These are phyloP conservation scores for Bombus vancouverensis DNA, from an alignment of 1,140 invertebrate species.

Conservation along the genomic window DNA sequence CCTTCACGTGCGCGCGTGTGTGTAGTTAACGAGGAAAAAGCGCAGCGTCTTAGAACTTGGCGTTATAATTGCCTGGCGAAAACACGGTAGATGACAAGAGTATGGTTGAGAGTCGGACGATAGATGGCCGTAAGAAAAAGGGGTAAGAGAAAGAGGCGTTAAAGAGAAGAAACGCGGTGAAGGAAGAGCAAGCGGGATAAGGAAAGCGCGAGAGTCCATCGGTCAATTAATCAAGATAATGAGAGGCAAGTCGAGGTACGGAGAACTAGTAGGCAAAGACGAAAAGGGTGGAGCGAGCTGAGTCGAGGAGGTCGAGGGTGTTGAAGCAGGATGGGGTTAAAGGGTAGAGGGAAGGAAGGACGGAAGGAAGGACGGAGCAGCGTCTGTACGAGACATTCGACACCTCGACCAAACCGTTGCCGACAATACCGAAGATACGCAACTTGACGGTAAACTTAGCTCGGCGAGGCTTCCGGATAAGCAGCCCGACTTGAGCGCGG, in stretches of 20 bases:
- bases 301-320: conserved; percentile 26
- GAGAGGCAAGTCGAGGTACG: conserved; percentile 76
- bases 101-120: conserved; percentile 1
- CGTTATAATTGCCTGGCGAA: conserved; percentile 32
- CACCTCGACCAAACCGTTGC: conserved; percentile 76
- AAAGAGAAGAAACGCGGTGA: background rate
- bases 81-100: conserved; percentile 24
- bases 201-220: conserved; percentile 72
- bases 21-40: conserved; percentile 6
- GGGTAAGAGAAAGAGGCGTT: conserved; percentile 3
- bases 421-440: conserved; percentile 81
- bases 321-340: background rate
- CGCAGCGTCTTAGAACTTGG: background rate
- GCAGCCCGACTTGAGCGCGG: conserved; percentile 77
- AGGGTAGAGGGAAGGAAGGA: conserved; percentile 65
- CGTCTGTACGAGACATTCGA: conserved; percentile 81
- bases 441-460: conserved; percentile 80
- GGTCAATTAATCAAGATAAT: conserved; percentile 84
- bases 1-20: too few species aligned
- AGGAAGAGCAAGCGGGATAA: conserved; percentile 23
- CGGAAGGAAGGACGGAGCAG: conserved; percentile 57
- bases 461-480: conserved; percentile 79
- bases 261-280: conserved; percentile 58
- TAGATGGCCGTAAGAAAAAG: conserved; percentile 45
- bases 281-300: conserved; percentile 57